Evolutionary conservation across 2,797 vertebrate species (phyloP).

Genomic region (Pempheris klunzingeri): DNA sequence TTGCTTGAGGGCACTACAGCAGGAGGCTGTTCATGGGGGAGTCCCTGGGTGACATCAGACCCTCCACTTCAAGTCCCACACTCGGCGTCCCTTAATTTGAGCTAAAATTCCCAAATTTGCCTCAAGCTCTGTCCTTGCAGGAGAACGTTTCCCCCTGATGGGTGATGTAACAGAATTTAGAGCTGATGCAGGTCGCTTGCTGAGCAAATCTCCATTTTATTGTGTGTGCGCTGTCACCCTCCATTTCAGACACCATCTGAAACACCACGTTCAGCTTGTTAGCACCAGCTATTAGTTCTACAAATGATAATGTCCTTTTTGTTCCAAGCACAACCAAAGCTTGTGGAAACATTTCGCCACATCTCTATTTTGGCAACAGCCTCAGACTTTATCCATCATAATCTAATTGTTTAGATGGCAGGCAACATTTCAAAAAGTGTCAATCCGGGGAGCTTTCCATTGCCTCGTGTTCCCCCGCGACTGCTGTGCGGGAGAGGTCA

Average conservation of each 20-base stretch:
- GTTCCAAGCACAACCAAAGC: conserved; percentile 22
- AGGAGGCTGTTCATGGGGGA: conserved; percentile 20
- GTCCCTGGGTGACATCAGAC: conserved; percentile 56
- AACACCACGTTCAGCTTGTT: conserved; percentile 18
- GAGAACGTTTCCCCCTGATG: conserved; percentile 33
- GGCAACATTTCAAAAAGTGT: conserved; percentile 24
- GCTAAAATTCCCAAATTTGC: conserved; percentile 34
- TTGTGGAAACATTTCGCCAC: conserved; percentile 25
- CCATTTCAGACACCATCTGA: conserved; percentile 8
- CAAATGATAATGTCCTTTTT: conserved; percentile 25
- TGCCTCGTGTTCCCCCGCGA: conserved; percentile 13
- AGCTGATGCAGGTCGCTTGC: conserved; percentile 26
- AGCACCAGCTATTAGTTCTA: conserved; percentile 7
- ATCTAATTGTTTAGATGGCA: conserved; percentile 50
- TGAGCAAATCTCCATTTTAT: conserved; percentile 12
- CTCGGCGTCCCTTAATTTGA: conserved; percentile 37
- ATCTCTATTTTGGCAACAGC: conserved; percentile 14
- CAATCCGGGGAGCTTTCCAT: conserved; percentile 12
- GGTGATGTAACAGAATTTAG: conserved; percentile 51
- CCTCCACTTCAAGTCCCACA: conserved; percentile 31
- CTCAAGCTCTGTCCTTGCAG: conserved; percentile 33
- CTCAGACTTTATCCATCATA: conserved; percentile 15
- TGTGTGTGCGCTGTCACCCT: neutral
- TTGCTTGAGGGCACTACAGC: conserved; percentile 47
- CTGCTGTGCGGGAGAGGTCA: conserved; percentile 60